phyloP scores from a whole-genome alignment of 2,888 invertebrate species.

The Leptinotarsa peninsularis region DNA sequence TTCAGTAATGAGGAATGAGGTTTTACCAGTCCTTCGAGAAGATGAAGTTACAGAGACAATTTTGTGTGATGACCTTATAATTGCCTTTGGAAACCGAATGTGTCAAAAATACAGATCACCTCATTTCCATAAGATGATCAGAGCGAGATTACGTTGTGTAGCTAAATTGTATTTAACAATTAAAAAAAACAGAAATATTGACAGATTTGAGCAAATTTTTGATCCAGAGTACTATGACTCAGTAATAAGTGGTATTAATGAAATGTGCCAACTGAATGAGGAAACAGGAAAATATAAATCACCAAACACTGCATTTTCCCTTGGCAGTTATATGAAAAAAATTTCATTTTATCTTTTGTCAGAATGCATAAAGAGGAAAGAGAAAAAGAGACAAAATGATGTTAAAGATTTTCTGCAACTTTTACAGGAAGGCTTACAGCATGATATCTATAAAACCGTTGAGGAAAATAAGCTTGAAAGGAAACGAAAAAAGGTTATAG shows the following conservation, averaged over 20 bases:
- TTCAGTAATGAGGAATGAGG: neutral
- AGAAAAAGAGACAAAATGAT: constrained; percentile 22
- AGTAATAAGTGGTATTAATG: constrained; percentile 10
- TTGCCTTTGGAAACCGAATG: constrained; percentile 21
- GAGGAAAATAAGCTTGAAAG: constrained; percentile 27
- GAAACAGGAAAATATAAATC: constrained; percentile 19
- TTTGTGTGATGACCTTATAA: constrained; percentile 13
- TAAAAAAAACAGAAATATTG: neutral
- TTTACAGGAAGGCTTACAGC: constrained; percentile 19
- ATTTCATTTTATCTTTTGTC: constrained; percentile 12
- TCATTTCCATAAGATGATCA: constrained; percentile 23
- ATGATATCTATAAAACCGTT: constrained; percentile 26
- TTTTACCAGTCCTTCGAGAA: constrained; percentile 18
- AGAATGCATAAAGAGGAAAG: constrained; percentile 23
- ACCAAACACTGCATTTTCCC: constrained; percentile 15
- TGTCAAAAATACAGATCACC: constrained; percentile 25
- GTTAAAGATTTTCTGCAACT: constrained; percentile 25
- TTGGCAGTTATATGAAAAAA: constrained; percentile 16
- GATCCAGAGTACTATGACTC: constrained; percentile 16
- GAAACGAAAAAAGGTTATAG: constrained; percentile 15
- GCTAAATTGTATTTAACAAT: constrained; percentile 13
- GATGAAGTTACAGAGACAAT: constrained; percentile 5
- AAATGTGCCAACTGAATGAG: constrained; percentile 21
- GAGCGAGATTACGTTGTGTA: constrained; percentile 20
- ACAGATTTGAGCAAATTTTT: constrained; percentile 20